These are phyloP conservation scores for Lepus oiostolus DNA, from an alignment of 2,797 vertebrate genomes.

Conservation along the genomic window DNA sequence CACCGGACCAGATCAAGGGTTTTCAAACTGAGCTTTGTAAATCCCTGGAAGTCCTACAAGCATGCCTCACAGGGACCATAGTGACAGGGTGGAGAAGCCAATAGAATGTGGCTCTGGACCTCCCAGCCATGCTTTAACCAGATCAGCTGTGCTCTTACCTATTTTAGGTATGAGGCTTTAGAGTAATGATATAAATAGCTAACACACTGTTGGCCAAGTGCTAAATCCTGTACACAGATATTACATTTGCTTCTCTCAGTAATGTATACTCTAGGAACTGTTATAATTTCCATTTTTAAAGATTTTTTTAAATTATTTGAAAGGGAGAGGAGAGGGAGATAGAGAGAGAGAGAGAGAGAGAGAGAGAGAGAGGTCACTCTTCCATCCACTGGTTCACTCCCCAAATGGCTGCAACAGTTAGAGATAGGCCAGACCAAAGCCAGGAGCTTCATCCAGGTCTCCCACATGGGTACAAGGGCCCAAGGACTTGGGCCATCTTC, in stretches of 20 bases:
- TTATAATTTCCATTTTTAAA: neutral
- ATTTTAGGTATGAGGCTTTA: conserved; percentile 38
- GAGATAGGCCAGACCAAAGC: too few relatives aligned
- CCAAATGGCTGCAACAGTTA: too few relatives aligned
- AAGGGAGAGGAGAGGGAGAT: too few relatives aligned
- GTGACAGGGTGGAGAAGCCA: conserved; percentile 15
- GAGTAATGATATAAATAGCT: conserved; percentile 52
- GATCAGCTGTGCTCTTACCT: neutral
- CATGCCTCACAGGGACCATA: conserved; percentile 5
- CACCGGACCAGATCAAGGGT: conserved; percentile 30
- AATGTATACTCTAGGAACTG: conserved; percentile 1
- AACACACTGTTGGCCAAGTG: conserved; percentile 25
- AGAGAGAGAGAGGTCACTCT: too few relatives aligned
- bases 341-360: too few relatives aligned
- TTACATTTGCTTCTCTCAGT: conserved; percentile 50
- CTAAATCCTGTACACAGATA: conserved; percentile 44
- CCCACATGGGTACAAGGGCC: too few relatives aligned
- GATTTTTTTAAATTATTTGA: too few relatives aligned
- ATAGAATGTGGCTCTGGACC: conserved; percentile 18
- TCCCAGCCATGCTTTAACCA: neutral
- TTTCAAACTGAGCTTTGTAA: conserved; percentile 64
- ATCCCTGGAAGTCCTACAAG: neutral
- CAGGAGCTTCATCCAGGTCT: too few relatives aligned
- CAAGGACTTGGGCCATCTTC: too few relatives aligned
- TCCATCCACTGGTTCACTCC: too few relatives aligned